phyloP scores from a whole-genome alignment of 2,113 vertebrate species.

The Cynopterus brachyotis region DNA sequence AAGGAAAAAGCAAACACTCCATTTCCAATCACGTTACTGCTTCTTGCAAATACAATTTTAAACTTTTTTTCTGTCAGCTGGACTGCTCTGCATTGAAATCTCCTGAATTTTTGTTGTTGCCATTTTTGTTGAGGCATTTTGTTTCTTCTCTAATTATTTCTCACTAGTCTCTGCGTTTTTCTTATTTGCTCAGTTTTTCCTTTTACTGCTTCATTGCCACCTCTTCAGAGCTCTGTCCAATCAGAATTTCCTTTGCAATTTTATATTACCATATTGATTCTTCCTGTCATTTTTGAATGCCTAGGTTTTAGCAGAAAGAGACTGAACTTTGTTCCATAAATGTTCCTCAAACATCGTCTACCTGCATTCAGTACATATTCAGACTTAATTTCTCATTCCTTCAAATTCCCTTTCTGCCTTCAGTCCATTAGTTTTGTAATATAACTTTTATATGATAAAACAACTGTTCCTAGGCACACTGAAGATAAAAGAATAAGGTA shows the following conservation, averaged over 20 bases:
- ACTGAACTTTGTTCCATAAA: slow-evolving; percentile 58
- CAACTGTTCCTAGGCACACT: slow-evolving; percentile 68
- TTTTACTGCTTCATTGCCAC: slow-evolving; percentile 64
- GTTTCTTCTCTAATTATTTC: slow-evolving; percentile 55
- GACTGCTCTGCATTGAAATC: not conserved
- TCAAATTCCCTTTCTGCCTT: slow-evolving; percentile 63
- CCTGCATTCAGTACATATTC: slow-evolving; percentile 45
- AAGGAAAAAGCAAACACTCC: not conserved
- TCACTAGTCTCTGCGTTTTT: slow-evolving; percentile 47
- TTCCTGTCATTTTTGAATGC: slow-evolving; percentile 65
- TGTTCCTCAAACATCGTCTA: slow-evolving; percentile 62
- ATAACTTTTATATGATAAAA: slow-evolving; percentile 77
- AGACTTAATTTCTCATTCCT: slow-evolving; percentile 71
- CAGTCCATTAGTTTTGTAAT: slow-evolving; percentile 71
- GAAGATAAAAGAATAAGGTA: slow-evolving; percentile 69
- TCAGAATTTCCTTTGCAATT: slow-evolving; percentile 66
- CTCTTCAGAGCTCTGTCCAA: slow-evolving; percentile 65
- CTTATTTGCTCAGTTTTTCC: slow-evolving; percentile 61
- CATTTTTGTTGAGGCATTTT: not conserved
- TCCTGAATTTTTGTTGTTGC: not conserved
- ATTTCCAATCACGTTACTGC: not conserved
- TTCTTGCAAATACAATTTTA: not conserved
- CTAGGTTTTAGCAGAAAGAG: slow-evolving; percentile 66
- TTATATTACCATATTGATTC: slow-evolving; percentile 61
- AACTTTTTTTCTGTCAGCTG: not conserved